Evolutionary conservation across 2,113 vertebrate genomes (phyloP), one percentile per base, ranked within the genome.

Genomic region (Hemibates koningsi): DNA sequence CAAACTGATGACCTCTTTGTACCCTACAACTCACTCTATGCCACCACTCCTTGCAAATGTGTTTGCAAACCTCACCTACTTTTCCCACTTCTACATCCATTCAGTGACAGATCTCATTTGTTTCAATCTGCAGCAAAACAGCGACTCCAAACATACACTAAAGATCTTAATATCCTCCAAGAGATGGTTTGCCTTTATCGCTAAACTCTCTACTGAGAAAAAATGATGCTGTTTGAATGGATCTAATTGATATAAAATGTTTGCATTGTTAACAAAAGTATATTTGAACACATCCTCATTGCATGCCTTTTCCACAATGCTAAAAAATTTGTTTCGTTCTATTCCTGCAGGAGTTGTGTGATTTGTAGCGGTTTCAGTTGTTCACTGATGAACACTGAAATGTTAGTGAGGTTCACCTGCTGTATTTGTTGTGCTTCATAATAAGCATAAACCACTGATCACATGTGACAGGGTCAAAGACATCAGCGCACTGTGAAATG

Each of bases 241-340:
- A 63, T 11, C 16, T 19, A 36, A 63, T n/a, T 36, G 6, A 36
- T 63, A 34, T 36, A 36, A n/a, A n/a, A 6, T 19, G 3, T 63
- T 34, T 63, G 32, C 27, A 61, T 61, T 61, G 27, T 61, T 61
- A 32, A 17, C 29, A 63, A 63, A 36, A 36, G 16, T 63, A 6
- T 34, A 63, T 63, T 34, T 34, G 59, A 34, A 34, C 8, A 6
- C 59, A 63, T 19, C 59, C 16, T 63, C 16, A 11, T 4, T 63
- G 16, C 3, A 61, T 32, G 13, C 27, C 57, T 4, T 59, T 9
- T 59, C 57, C 27, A 0, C 57, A 59, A 17, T 32, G 27, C 24
- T 9, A 17, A 32, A 61, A 0, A 16, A 13, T 0, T 2, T 32
- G 2, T 17, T 9, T 59, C 0, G 8, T 61, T 0, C 27, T 32